These are phyloP conservation scores for Burhinus oedicnemus DNA, from an alignment of 2,113 vertebrate genomes.

Conservation along the genomic window DNA sequence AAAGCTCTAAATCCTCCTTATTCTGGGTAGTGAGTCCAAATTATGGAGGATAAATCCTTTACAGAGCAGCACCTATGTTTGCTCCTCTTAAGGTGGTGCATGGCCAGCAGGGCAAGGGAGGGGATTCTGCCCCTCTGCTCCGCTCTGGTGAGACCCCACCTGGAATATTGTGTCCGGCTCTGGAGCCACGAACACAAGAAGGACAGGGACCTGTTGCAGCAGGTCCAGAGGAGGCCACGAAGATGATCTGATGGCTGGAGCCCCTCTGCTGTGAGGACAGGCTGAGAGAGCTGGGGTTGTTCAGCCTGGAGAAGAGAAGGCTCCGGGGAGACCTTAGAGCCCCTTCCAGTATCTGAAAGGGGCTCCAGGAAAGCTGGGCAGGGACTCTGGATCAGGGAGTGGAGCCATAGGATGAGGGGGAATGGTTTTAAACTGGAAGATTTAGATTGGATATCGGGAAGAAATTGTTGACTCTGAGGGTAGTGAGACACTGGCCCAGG, in stretches of 20 bases:
- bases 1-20: not conserved
- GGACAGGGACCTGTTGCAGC: not conserved
- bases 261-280: not conserved
- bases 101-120: not conserved
- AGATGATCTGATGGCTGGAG: not conserved
- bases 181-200: not conserved
- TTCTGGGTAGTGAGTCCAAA: not conserved
- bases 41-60: not conserved
- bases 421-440: not conserved
- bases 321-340: not conserved
- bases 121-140: not conserved
- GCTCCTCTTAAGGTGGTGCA: not conserved
- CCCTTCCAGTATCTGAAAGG: not conserved
- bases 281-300: not conserved
- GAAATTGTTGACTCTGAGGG: not conserved
- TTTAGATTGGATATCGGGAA: not conserved
- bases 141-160: not conserved
- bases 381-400: too few relatives aligned
- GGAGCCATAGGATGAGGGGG: too few relatives aligned
- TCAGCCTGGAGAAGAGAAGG: not conserved
- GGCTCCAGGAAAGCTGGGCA: not conserved
- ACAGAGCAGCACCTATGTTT: accelerated
- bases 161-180: not conserved
- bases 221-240: not conserved
- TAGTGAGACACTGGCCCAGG: not conserved